phyloP scores from a whole-genome alignment of 2,888 invertebrate species.

The Augochlorella aurata region DNA sequence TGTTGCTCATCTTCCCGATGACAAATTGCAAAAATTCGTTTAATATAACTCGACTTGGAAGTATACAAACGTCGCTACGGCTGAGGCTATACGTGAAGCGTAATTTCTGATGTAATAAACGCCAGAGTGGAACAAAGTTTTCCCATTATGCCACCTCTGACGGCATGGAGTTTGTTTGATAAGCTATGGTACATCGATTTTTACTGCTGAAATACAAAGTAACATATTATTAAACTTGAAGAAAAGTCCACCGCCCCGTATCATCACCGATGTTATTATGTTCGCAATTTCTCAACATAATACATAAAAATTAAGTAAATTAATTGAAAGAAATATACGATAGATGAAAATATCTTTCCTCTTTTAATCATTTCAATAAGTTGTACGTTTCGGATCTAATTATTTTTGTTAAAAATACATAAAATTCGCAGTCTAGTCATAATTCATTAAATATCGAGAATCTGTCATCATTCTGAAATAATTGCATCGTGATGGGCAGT shows the following conservation, averaged over 20 bases:
- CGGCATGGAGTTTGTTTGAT: slow-evolving; percentile 15
- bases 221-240: not conserved
- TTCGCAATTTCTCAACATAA: not conserved
- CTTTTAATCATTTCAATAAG: too few relatives aligned
- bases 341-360: too few relatives aligned
- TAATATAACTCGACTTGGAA: slow-evolving; percentile 4
- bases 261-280: not conserved
- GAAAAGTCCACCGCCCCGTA: not conserved
- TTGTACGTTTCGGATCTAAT: too few relatives aligned
- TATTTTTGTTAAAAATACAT: too few relatives aligned
- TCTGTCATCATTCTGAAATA: too few relatives aligned
- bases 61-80: slow-evolving; percentile 1
- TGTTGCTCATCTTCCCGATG: not conserved
- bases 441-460: too few relatives aligned
- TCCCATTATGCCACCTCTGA: slow-evolving; percentile 21
- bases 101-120: slow-evolving; percentile 23
- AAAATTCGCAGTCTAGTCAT: too few relatives aligned
- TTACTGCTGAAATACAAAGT: slow-evolving; percentile 16
- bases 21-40: slow-evolving; percentile 8
- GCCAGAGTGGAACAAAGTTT: slow-evolving; percentile 23
- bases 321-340: too few relatives aligned
- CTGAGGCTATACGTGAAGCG: slow-evolving; percentile 4
- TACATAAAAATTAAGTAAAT: too few relatives aligned
- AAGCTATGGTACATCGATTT: not conserved
- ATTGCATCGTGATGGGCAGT: too few relatives aligned